Conservation (phyloP, 2,888 invertebrate species). For the Brachyptera risi region DNA sequence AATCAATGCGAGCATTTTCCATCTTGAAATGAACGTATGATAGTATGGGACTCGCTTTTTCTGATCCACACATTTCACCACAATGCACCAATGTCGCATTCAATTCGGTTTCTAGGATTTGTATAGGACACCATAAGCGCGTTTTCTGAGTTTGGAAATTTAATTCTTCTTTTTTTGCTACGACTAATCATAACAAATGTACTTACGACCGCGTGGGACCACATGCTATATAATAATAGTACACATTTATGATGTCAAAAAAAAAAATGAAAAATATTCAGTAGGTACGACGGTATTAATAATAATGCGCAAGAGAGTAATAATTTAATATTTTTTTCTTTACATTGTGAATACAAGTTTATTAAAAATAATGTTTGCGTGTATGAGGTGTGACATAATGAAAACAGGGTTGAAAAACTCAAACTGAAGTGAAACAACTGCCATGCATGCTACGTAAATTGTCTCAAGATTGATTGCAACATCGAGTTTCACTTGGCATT, state of each 20-base stretch:
- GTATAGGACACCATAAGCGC: no score
- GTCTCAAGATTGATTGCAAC: not conserved
- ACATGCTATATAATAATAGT: not conserved
- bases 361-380: conserved; percentile 10
- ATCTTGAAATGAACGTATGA: no score
- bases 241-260: conserved; percentile 6
- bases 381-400: not conserved
- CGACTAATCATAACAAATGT: conserved; percentile 12
- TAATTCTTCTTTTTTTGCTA: no score
- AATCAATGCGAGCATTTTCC: no score
- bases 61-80: no score
- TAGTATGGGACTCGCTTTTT: no score
- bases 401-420: not conserved
- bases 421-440: not conserved
- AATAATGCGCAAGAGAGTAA: conserved; percentile 17
- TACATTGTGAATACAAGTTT: not conserved
- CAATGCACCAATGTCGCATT: no score
- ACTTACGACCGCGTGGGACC: not conserved
- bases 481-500: not conserved
- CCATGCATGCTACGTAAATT: not conserved
- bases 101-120: no score
- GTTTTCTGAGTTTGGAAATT: no score
- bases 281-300: not conserved
- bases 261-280: conserved; percentile 11
- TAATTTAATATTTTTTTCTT: conserved; percentile 3